Conservation (phyloP, 2,113 vertebrate species). For the Anas platyrhynchos region DNA sequence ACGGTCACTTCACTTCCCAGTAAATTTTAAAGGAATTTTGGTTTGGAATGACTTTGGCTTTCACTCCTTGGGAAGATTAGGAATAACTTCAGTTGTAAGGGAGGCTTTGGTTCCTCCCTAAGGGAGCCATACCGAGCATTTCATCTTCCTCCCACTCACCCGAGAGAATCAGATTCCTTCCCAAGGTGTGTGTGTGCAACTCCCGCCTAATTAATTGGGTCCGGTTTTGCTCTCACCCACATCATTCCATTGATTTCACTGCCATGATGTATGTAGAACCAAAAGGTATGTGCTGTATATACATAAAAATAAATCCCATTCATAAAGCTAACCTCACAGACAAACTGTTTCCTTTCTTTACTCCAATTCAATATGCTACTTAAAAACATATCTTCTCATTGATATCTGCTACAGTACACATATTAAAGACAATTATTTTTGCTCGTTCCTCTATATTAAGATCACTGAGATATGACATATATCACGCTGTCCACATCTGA, state of each 20-base stretch:
- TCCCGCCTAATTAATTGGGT: not conserved
- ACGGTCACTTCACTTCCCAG: rapidly evolving
- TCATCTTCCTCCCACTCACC: not conserved
- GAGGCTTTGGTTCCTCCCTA: not conserved
- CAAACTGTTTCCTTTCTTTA: not conserved
- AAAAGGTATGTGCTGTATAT: not conserved
- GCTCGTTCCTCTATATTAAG: not conserved
- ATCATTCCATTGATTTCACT: not conserved
- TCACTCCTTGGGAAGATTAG: not conserved
- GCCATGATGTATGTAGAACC: rapidly evolving
- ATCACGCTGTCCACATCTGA: not conserved
- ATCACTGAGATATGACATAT: slow-evolving; percentile 11
- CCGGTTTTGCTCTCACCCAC: not conserved
- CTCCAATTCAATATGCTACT: not conserved
- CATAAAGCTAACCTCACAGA: not conserved
- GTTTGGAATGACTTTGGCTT: not conserved
- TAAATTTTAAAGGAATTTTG: not conserved
- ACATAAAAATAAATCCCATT: not conserved
- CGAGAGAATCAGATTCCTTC: not conserved
- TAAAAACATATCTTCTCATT: not conserved
- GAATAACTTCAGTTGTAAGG: not conserved
- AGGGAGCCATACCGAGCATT: not conserved
- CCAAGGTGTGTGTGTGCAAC: not conserved
- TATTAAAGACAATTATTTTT: not conserved
- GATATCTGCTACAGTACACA: not conserved